Base-by-base conservation (phyloP, 1,140 invertebrate species). In the Drosophila persimilis region DNA sequence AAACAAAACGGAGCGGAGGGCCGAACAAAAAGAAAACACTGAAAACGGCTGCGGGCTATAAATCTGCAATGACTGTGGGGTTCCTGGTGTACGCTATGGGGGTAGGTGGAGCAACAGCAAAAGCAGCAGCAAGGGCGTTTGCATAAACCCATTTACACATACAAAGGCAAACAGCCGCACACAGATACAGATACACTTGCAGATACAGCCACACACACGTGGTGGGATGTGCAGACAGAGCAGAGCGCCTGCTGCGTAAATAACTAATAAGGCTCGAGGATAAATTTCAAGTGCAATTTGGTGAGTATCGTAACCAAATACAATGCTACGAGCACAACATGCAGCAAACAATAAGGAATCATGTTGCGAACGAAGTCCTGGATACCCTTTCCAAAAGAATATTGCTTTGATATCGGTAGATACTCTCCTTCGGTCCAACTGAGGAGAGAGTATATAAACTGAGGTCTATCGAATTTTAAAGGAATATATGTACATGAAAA, bases 261-360 rank as follows among this genome's bases (percentile, higher is more conserved):
- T 85, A 85, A 85, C 81, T 86, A 86, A 85, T 85, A 85, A 86
- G 80, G 73, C 81, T 74, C 54, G 47, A 67, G 81, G 61, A 86
- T 85, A 80, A 69, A 71, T 85, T 85, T 80, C 61, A 59, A 79
- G 80, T 73, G 65, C 81, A 85, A 85, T 80, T 85, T 86, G 75
- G 73, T 75, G 62, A 76, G 63, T 73, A 76, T 74, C 71, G 71
- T 74, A 74, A 75, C 72, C 71, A 74, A 74, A 74, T 74, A 74
- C 56, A 56, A 44, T 44, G 58, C 59, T 35, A 53, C 44, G n/a
- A 50, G 35, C 43, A 39, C 63, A 51, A 48, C 63, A 69, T 41
- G 63, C 48, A 69, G 67, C 77, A 74, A 69, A 58, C 53, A 44
- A 56, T 56, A 54, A 67, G 35, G 11, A 39, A 39, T 11, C 4